Evolutionary conservation across 2,113 vertebrate species (phyloP).

Genomic region (Pardalotus punctatus): DNA sequence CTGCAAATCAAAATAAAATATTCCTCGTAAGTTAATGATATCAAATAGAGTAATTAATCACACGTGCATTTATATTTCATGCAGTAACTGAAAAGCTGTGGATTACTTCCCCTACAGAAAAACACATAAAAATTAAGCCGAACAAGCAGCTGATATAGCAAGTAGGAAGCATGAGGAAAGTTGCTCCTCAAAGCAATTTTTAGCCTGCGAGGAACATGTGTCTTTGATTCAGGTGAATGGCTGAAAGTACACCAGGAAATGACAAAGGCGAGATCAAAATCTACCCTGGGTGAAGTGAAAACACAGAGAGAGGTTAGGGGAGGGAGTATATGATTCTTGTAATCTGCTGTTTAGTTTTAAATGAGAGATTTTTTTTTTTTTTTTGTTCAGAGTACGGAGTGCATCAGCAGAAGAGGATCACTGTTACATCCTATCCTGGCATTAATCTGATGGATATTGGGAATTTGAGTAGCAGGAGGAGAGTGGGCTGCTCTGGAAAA

Average conservation of each 20-base stretch:
- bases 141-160: neutral
- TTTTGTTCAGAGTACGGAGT: neutral
- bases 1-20: neutral
- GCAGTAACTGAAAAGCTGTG: neutral
- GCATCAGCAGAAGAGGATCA: constrained; percentile 3
- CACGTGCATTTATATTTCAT: neutral
- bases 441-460: neutral
- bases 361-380: neutral
- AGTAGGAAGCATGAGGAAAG: neutral
- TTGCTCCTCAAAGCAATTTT: neutral
- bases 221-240: constrained; percentile 24
- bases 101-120: neutral
- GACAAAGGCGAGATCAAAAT: constrained; percentile 23
- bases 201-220: neutral
- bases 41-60: neutral
- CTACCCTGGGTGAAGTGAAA: neutral
- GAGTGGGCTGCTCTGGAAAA: neutral
- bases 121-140: neutral
- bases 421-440: neutral
- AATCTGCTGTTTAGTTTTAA: neutral
- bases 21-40: neutral
- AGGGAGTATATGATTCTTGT: neutral
- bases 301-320: neutral
- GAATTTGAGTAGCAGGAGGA: neutral
- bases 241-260: constrained; percentile 23